Conservation (phyloP, 1,140 invertebrate species). For the Theocolax elegans region DNA sequence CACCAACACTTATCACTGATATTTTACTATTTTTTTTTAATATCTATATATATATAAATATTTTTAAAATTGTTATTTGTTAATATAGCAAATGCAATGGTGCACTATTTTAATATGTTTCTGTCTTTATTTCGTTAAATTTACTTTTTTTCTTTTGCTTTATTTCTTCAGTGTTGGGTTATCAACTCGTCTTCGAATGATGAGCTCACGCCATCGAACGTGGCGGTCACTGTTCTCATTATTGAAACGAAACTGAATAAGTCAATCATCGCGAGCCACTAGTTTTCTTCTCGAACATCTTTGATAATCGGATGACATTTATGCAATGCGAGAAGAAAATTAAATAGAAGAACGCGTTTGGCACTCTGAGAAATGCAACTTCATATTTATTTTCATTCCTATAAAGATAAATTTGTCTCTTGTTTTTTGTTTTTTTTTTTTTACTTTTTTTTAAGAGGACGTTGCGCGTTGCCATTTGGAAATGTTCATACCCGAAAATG, state of each 20-base stretch:
- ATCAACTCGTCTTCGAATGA: background rate
- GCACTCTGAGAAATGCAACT: constrained; percentile 64
- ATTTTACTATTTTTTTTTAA: background rate
- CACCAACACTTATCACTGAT: constrained; percentile 36
- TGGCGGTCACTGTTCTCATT: constrained; percentile 1
- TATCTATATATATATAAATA: no score
- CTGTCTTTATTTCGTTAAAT: background rate
- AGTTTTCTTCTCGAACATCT: background rate
- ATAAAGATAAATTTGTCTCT: constrained; percentile 34
- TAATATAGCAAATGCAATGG: no score
- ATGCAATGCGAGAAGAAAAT: constrained; percentile 7
- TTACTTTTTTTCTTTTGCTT: background rate
- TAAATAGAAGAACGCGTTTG: constrained; percentile 50
- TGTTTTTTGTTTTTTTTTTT: constrained; percentile 22
- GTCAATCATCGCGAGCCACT: constrained; percentile 24
- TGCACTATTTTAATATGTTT: constrained; percentile 21
- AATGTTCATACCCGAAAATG: constrained; percentile 19
- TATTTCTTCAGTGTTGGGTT: constrained; percentile 2
- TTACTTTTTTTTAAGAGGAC: constrained; percentile 1
- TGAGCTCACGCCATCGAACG: background rate
- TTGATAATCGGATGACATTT: no score
- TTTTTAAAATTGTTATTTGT: no score
- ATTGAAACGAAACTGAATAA: constrained; percentile 31
- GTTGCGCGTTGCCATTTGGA: background rate
- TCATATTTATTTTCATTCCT: constrained; percentile 1